Evolutionary conservation across 2,113 vertebrate genomes (phyloP).

Genomic region (Pycnonotus jocosus): DNA sequence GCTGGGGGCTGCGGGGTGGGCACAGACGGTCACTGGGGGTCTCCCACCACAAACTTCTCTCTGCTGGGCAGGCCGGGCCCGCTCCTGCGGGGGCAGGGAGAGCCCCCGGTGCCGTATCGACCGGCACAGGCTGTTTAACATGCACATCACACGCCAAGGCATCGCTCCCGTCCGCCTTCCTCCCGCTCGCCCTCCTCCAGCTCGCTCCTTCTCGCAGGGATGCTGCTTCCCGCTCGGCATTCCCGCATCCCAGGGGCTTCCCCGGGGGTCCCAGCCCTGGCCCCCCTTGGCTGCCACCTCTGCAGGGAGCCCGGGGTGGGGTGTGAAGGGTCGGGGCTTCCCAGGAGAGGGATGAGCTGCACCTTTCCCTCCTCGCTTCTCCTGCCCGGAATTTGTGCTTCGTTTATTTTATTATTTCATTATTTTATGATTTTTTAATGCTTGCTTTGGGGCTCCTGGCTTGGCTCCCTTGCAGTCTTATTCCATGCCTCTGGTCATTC

Average conservation of each 20-base stretch:
- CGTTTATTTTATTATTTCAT: background rate
- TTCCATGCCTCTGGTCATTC: background rate
- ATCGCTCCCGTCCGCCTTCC: constrained; percentile 40
- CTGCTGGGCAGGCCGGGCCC: constrained; percentile 6
- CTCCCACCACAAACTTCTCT: constrained; percentile 45
- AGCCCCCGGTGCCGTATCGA: background rate
- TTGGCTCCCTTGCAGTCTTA: background rate
- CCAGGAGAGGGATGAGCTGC: background rate
- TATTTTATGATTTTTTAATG: background rate
- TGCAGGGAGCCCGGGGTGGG: background rate
- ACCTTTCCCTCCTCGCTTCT: background rate
- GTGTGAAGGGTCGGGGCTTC: background rate
- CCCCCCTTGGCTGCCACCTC: background rate
- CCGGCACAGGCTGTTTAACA: constrained; percentile 61
- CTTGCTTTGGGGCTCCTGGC: background rate
- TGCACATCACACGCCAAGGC: constrained; percentile 61
- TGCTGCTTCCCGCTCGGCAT: background rate
- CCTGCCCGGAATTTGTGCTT: background rate
- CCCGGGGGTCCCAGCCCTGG: background rate
- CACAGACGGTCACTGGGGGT: background rate
- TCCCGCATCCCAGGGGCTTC: background rate
- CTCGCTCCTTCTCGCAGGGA: background rate
- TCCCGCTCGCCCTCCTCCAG: constrained; percentile 37
- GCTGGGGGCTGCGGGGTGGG: background rate
- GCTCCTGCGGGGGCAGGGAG: background rate